Evolutionary conservation across 2,113 vertebrate species (phyloP).

Genomic region (Aplodontia rufa): DNA sequence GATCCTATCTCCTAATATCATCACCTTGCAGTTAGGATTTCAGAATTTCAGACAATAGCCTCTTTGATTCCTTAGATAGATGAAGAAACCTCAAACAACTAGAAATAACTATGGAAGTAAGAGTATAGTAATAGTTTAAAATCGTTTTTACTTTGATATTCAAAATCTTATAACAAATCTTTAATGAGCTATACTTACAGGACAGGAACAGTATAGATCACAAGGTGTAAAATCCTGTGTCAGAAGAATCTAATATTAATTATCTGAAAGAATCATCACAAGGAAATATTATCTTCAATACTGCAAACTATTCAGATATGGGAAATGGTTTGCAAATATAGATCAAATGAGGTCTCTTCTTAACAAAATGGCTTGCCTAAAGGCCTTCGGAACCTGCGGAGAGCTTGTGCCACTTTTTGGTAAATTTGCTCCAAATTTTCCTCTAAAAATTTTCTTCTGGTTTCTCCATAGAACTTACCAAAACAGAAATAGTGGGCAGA

Average conservation of each 20-base stretch:
- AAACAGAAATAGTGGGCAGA: background rate
- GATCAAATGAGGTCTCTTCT: background rate
- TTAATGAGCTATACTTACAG: background rate
- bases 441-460: background rate
- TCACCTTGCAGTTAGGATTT: background rate
- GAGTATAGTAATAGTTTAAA: background rate
- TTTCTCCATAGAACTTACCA: background rate
- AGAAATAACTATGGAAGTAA: background rate
- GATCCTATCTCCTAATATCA: background rate
- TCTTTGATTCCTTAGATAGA: background rate
- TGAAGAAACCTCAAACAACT: background rate
- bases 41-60: fast-evolving
- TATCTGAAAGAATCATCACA: background rate
- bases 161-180: background rate
- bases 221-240: background rate
- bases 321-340: background rate
- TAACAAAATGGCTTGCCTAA: background rate
- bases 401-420: background rate
- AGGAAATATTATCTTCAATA: background rate
- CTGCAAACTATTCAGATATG: background rate
- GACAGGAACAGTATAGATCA: background rate
- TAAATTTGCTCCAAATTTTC: background rate
- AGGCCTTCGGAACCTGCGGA: background rate
- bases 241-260: background rate
- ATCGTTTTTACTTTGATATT: background rate